A percentile compares a stretch with the other conserved stretches of the same genome.
Evolutionary conservation across 1,140 invertebrate genomes (phyloP).

Genomic region (Oreohelix idahoensis): DNA sequence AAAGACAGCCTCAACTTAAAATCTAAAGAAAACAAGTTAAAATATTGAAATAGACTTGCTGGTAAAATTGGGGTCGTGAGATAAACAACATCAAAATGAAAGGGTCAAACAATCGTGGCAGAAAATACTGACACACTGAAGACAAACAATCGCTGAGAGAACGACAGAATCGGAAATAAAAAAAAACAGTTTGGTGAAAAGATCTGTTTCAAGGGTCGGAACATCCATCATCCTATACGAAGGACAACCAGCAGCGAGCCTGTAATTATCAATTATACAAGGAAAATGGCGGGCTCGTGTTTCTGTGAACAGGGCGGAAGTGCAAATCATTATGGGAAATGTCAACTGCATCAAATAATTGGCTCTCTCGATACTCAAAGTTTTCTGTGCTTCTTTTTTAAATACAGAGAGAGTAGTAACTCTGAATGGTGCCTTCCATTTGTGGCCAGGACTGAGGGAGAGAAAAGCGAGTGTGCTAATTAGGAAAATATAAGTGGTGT

Average conservation of each 20-base stretch:
- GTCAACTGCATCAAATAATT: slow-evolving; percentile 10
- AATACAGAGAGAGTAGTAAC: neutral
- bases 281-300: neutral
- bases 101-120: too few relatives aligned
- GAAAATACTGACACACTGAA: too few relatives aligned
- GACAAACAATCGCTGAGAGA: too few relatives aligned
- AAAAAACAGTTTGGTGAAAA: too few relatives aligned
- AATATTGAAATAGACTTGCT: too few relatives aligned
- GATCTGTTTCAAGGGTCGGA: neutral
- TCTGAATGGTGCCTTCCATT: neutral
- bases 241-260: neutral
- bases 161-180: too few relatives aligned
- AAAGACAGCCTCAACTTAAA: too few relatives aligned
- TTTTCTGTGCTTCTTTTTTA: neutral
- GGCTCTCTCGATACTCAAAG: neutral
- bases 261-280: slow-evolving; percentile 13
- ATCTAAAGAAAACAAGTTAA: too few relatives aligned
- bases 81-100: too few relatives aligned
- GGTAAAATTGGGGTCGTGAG: too few relatives aligned
- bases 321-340: slow-evolving; percentile 16
- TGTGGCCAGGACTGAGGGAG: neutral
- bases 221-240: neutral
- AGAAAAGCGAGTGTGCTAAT: neutral
- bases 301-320: neutral
- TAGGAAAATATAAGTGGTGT: neutral